Evolutionary conservation across 1,140 invertebrate species (phyloP).

Genomic region (Bombus soroeensis): DNA sequence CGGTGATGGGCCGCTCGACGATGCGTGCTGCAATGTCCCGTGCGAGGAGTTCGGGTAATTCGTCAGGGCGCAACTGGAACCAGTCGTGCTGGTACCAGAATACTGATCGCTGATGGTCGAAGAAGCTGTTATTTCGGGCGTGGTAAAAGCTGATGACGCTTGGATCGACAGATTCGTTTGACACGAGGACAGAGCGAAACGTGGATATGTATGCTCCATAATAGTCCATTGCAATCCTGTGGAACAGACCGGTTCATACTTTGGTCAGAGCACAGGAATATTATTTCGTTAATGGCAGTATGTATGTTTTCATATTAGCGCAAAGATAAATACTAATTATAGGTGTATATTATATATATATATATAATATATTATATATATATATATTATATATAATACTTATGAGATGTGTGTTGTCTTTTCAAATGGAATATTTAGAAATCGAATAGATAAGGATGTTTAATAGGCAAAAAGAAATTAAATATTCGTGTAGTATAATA

Average conservation of each 20-base stretch:
- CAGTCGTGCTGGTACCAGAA: conserved; percentile 72
- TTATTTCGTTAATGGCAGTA: conserved; percentile 48
- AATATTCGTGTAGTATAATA: conserved; percentile 6
- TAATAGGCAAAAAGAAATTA: not conserved
- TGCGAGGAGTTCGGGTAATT: conserved; percentile 76
- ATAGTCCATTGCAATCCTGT: conserved; percentile 88
- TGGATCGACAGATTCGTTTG: conserved; percentile 84
- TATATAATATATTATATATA: conserved; percentile 8
- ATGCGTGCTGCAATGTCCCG: conserved; percentile 69
- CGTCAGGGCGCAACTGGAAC: conserved; percentile 75
- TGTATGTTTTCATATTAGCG: conserved; percentile 49
- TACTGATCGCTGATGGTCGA: conserved; percentile 78
- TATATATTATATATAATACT: conserved; percentile 2
- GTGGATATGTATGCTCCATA: conserved; percentile 87
- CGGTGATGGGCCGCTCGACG: conserved; percentile 69
- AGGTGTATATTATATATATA: conserved; percentile 2
- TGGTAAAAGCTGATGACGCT: conserved; percentile 78
- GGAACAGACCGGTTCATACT: conserved; percentile 80
- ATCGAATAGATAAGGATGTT: conserved; percentile 23
- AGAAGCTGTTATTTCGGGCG: conserved; percentile 80
- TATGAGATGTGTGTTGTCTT: not conserved
- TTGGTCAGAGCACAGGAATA: conserved; percentile 74
- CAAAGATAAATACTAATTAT: conserved; percentile 46
- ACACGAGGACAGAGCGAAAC: conserved; percentile 85
- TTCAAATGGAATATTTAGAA: conserved; percentile 7